Percentiles rank a stretch among this genome's conserved stretches.
phyloP scores from a whole-genome alignment of 1,140 invertebrate species.

The Drosophila watanabei region DNA sequence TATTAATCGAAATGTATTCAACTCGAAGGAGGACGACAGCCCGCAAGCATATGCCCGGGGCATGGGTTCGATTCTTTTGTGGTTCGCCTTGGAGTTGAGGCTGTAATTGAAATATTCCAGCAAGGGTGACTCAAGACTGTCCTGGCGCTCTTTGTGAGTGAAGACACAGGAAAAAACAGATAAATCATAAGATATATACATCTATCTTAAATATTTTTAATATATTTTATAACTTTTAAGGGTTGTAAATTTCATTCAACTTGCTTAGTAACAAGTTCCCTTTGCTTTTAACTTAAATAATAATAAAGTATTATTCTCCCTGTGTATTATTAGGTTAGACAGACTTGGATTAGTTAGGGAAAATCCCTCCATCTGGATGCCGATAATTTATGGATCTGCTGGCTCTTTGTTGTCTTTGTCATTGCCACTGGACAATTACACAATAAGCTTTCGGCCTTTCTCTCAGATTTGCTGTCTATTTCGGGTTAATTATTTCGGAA shows the following conservation, averaged over 20 bases:
- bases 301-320: not conserved
- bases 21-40: conserved; percentile 25
- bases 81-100: conserved; percentile 17
- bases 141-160: too few species aligned
- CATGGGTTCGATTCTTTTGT: conserved; percentile 34
- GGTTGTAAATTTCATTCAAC: not conserved
- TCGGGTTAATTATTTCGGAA: conserved; percentile 77
- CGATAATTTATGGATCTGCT: conserved; percentile 28
- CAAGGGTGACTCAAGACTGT: conserved; percentile 14
- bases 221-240: not conserved
- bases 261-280: fast-evolving
- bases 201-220: not conserved
- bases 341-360: conserved; percentile 2
- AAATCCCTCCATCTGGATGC: conserved; percentile 1
- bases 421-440: conserved; percentile 72
- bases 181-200: not conserved
- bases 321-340: not conserved
- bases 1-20: conserved; percentile 71
- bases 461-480: conserved; percentile 46
- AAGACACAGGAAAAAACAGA: not conserved
- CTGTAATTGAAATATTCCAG: conserved; percentile 44
- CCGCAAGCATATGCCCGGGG: conserved; percentile 31
- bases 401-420: conserved; percentile 38
- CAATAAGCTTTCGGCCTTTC: conserved; percentile 69
- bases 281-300: too few species aligned